These are phyloP conservation scores for Macrosiphum euphorbiae DNA, from an alignment of 2,888 invertebrate species.

Conservation along the genomic window DNA sequence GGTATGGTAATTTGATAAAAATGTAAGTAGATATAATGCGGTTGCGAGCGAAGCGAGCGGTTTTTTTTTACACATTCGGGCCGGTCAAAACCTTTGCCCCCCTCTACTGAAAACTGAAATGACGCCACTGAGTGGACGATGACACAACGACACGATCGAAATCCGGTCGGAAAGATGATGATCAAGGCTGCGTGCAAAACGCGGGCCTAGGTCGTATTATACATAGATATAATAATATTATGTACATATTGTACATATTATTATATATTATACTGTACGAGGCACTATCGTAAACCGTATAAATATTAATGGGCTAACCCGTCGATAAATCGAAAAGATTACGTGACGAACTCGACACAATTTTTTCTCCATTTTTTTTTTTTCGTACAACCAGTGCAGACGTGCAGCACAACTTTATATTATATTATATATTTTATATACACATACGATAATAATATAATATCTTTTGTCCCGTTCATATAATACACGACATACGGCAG, in stretches of 20 bases:
- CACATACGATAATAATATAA: neutral
- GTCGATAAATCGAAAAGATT: conserved; percentile 21
- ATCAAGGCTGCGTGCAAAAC: neutral
- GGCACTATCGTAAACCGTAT: neutral
- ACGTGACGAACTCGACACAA: conserved; percentile 29
- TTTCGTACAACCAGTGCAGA: neutral
- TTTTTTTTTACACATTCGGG: no score
- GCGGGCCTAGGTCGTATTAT: neutral
- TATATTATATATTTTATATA: neutral
- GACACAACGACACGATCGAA: neutral
- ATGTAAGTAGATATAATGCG: no score
- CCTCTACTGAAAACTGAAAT: no score
- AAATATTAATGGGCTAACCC: conserved; percentile 20
- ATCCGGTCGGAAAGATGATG: neutral
- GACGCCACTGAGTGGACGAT: neutral
- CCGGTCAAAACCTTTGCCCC: no score
- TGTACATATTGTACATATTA: neutral
- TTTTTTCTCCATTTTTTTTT: neutral
- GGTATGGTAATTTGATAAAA: no score
- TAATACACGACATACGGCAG: neutral
- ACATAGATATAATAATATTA: neutral
- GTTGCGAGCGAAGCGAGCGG: no score
- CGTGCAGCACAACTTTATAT: neutral
- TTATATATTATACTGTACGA: neutral
- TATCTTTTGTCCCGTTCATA: neutral